phyloP scores from a whole-genome alignment of 2,113 vertebrate genomes.

The Scophthalmus maximus region DNA sequence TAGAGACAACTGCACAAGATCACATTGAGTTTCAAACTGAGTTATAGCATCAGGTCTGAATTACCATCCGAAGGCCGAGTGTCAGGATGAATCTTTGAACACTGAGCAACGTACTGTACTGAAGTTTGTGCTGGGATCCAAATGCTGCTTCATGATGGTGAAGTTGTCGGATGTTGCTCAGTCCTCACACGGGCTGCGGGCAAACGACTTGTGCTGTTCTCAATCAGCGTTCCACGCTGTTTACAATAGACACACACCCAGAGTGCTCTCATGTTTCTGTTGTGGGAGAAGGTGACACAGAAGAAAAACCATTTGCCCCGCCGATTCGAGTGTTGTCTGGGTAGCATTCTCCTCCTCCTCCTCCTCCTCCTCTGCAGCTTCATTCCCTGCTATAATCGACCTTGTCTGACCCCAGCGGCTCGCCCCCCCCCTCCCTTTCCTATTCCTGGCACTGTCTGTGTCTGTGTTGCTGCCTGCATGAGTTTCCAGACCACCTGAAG shows the following conservation, averaged over 20 bases:
- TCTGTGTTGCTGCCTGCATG: conserved; percentile 19
- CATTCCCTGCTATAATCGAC: conserved; percentile 39
- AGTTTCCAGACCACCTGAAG: conserved; percentile 54
- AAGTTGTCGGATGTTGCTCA: conserved; percentile 13
- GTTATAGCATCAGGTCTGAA: conserved; percentile 9
- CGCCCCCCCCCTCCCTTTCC: conserved; percentile 10
- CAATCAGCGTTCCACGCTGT: conserved; percentile 20
- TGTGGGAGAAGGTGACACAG: conserved; percentile 26
- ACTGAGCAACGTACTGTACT: background rate
- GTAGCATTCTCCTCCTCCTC: conserved; percentile 9
- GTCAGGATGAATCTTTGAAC: conserved; percentile 23
- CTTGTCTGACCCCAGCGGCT: conserved; percentile 59
- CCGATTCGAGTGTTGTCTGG: conserved; percentile 36
- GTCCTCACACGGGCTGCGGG: background rate
- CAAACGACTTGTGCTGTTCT: conserved; percentile 6
- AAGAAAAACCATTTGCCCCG: conserved; percentile 20
- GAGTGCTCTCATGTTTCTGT: conserved; percentile 35
- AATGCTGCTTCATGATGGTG: conserved; percentile 15
- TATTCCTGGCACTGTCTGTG: conserved; percentile 27
- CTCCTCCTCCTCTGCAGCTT: background rate
- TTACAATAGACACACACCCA: conserved; percentile 30
- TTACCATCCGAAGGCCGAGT: background rate
- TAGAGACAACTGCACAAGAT: conserved; percentile 3
- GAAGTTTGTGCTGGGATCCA: conserved; percentile 1
- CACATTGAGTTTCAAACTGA: conserved; percentile 4